Evolutionary conservation across 2,888 invertebrate genomes (phyloP), one percentile per base, ranked within the genome.

Genomic region (Eristalinus sepulchralis): DNA sequence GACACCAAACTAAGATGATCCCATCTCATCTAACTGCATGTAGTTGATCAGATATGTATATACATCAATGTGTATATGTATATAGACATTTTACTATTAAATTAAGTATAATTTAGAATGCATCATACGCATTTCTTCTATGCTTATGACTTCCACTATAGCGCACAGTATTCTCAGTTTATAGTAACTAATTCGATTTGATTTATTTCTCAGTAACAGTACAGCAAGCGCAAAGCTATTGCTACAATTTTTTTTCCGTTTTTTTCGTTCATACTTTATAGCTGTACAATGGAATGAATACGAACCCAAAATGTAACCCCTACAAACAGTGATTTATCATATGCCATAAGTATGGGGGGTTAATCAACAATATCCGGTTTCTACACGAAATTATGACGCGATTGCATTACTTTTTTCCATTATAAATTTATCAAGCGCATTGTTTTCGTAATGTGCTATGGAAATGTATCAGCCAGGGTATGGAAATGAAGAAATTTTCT

Each of bases 331-430:
- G 86, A 86, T 85, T 86, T 86, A 86, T 86, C 64, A 82, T 73
- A 55, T 70, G 72, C 36, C 67, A 78, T 60, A 39, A 75, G 75
- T 79, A 86, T 79, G 83, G 86, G 84, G 86, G 83, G 83, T 83
- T 86, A 86, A 86, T 86, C 86, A 86, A 62, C 83, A 64, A 86
- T 83, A 73, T 86, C 86, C 86, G 86, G 83, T 86, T 78, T 73
- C 59, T 70, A 75, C 75, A 79, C 83, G 71, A 75, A 86, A 86
- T 86, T 86, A 86, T 86, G 75, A 86, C 86, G 86, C 86, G 78
- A 78, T 67, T 85, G 72, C 77, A 85, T 64, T 36, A 67, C 47
- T 20, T 59, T 55, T 77, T 33, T 70, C 71, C 57, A 33, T 62
- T 62, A 57, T 47, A 47, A 47, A 47, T 22, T 33, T 62, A 57